A percentile compares a stretch with the other conserved stretches of the same genome.
Conservation (phyloP, 2,113 vertebrate species). For the Neomonachus schauinslandi region DNA sequence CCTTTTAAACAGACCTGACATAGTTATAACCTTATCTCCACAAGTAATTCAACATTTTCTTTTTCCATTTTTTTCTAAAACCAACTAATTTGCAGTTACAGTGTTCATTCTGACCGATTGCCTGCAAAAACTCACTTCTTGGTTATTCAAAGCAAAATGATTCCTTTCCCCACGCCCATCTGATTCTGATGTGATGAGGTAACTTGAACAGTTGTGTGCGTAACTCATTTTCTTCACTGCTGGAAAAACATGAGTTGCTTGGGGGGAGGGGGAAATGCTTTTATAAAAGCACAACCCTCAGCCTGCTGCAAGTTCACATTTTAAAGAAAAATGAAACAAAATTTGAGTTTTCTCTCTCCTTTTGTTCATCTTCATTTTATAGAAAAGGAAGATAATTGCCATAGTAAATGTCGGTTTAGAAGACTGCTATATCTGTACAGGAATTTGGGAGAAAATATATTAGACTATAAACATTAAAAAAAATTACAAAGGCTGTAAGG, state of each 20-base stretch:
- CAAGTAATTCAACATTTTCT: constrained; percentile 50
- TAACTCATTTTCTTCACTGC: constrained; percentile 78
- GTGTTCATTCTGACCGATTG: constrained; percentile 42
- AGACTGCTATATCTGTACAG: neutral
- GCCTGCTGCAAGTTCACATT: neutral
- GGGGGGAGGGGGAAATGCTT: neutral
- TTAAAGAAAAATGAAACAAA: constrained; percentile 60
- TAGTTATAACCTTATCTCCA: constrained; percentile 34
- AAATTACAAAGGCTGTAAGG: neutral
- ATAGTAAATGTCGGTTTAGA: neutral
- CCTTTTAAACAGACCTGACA: constrained; percentile 54
- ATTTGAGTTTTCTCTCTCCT: constrained; percentile 27
- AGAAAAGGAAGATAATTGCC: constrained; percentile 7
- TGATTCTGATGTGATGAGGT: constrained; percentile 75
- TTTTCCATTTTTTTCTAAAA: constrained; percentile 59
- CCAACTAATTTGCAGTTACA: constrained; percentile 61
- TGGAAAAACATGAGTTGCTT: constrained; percentile 70
- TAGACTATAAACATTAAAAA: neutral
- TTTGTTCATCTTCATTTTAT: neutral
- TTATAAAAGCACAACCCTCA: neutral
- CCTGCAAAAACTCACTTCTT: constrained; percentile 69
- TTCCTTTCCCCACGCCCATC: constrained; percentile 56
- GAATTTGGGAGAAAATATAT: neutral
- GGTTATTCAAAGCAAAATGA: constrained; percentile 64
- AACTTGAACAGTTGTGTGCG: constrained; percentile 77